Evolutionary conservation across 2,797 vertebrate species (phyloP), one percentile per base, ranked within the genome.

Genomic region (Notolabrus celidotus): DNA sequence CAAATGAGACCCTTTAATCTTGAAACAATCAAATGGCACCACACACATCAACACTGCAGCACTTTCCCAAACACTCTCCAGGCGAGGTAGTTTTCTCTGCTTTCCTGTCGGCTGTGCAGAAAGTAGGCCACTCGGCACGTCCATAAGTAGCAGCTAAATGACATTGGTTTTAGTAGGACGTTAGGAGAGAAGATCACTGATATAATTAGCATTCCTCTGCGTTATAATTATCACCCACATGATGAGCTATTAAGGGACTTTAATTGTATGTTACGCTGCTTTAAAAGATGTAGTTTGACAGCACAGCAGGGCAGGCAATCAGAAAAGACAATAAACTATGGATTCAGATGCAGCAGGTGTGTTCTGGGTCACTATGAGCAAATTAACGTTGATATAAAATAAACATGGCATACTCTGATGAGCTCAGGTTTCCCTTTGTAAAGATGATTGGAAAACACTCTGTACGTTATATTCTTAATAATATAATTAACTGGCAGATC

Each of bases 121-220:
- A 93, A 92, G 59, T 91, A 83, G 92, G 90, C 52, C 89, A 74
- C 73, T 69, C 20, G 52, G 67, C 79, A 71, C 50, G 27, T 77
- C 78, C 84, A 77, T 71, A 80, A 88, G 83, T 78, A 74, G 85
- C 83, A 83, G 75, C 87, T 67, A 54, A 88, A 90, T 92, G 90
- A 93, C 90, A 89, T 90, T 90, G 90, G 86, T 84, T 93, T 93
- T 93, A 92, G 79, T 92, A 89, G 93, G 92, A 91, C 92, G 50
- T 80, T 75, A 58, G 79, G 67, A 80, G 86, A 70, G 79, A 78
- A 79, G 86, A 88, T 88, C 76, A 61, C 19, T 78, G 86, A 80
- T 91, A 93, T 90, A 93, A 92, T 94, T 93, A 94, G 90, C 80
- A 75, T 83, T 85, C 83, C 65, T 38, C 74, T 49, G 85, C 73